A percentile compares a stretch with the other conserved stretches of the same genome.
phyloP scores from a whole-genome alignment of 2,113 vertebrate genomes.

The Pogonocichla stellata region DNA sequence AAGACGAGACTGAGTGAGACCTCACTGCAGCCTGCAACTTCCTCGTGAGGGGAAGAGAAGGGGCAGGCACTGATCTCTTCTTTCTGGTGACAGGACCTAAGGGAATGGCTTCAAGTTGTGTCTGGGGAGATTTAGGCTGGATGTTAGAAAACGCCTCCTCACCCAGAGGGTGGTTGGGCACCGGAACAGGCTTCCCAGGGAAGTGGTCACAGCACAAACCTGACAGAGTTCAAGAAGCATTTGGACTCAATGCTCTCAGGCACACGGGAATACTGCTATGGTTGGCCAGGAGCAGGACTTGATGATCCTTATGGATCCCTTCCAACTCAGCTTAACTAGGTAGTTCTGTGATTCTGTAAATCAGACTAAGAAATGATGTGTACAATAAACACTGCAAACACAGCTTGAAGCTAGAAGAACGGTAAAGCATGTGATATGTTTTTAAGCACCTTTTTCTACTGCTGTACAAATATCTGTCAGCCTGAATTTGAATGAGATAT shows the following conservation, averaged over 20 bases:
- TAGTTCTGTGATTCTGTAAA: neutral
- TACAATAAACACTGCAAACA: neutral
- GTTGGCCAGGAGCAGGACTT: neutral
- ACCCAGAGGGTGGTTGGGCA: neutral
- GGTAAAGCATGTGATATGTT: neutral
- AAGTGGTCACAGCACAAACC: neutral
- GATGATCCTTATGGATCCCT: neutral
- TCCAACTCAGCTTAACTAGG: neutral
- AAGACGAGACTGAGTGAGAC: neutral
- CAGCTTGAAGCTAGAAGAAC: neutral
- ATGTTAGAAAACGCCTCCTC: neutral
- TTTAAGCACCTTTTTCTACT: neutral
- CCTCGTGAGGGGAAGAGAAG: fast-evolving
- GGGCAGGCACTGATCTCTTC: neutral
- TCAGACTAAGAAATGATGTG: neutral
- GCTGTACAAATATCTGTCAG: neutral
- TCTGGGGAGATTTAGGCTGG: neutral
- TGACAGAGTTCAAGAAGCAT: neutral
- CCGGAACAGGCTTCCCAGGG: neutral
- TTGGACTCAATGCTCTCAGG: neutral
- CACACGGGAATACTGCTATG: neutral
- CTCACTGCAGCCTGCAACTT: neutral
- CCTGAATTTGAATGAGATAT: neutral
- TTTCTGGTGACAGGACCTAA: neutral
- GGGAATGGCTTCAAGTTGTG: neutral